Percentiles rank a stretch among this genome's conserved stretches.
Evolutionary conservation across 2,797 vertebrate genomes (phyloP).

Genomic region (Eulemur albifrons): DNA sequence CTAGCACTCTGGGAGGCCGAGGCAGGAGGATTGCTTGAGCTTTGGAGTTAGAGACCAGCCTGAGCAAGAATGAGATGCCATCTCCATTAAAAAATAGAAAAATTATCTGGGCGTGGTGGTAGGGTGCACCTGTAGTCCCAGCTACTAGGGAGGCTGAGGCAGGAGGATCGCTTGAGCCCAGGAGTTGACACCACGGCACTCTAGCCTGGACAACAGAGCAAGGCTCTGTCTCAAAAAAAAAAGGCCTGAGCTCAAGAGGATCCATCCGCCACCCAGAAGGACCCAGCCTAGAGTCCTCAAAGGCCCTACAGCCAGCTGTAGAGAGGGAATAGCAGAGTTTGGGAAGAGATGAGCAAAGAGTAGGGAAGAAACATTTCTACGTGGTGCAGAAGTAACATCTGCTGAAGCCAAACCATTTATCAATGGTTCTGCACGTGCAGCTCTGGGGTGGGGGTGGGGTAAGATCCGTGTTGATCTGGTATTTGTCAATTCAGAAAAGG

Average conservation of each 20-base stretch:
- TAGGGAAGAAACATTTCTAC: neutral
- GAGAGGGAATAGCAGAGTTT: neutral
- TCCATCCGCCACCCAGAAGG: neutral
- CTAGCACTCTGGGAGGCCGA: too few species aligned
- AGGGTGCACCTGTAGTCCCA: too few species aligned
- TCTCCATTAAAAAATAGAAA: too few species aligned
- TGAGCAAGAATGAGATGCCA: too few species aligned
- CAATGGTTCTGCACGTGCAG: neutral
- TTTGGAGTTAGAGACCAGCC: too few species aligned
- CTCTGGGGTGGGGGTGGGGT: neutral
- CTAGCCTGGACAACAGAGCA: too few species aligned
- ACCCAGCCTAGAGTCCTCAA: neutral
- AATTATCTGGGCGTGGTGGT: too few species aligned
- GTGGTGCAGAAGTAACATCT: neutral
- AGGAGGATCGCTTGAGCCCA: too few species aligned
- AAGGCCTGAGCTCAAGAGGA: neutral
- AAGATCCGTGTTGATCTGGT: neutral
- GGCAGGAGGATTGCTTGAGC: too few species aligned
- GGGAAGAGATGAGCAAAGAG: neutral
- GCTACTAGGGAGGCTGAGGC: too few species aligned
- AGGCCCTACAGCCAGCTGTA: neutral
- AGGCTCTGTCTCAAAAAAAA: too few species aligned
- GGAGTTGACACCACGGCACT: too few species aligned
- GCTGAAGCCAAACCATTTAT: neutral
- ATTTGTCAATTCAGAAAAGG: constrained; percentile 2